Conservation (phyloP, 2,797 vertebrate genomes). For the Morelia viridis region DNA sequence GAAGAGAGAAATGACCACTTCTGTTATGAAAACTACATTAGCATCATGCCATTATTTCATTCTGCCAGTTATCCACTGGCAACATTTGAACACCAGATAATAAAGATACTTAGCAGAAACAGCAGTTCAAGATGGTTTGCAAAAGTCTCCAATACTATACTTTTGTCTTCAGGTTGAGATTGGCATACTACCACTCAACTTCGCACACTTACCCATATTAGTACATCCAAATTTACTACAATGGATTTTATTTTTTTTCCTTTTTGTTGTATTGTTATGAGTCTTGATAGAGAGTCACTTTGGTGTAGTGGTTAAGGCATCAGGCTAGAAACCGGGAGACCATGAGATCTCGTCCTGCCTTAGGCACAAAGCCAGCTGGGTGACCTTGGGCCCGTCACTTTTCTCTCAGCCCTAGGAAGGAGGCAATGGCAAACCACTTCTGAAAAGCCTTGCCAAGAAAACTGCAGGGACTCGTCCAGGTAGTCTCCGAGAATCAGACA, state of each 20-base stretch:
- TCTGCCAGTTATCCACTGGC: background rate
- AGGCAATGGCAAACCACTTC: too few relatives aligned
- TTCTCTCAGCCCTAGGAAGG: too few relatives aligned
- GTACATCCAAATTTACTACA: background rate
- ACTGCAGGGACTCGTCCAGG: too few relatives aligned
- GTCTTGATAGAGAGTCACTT: background rate
- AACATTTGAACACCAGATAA: background rate
- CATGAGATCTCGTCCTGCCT: too few relatives aligned
- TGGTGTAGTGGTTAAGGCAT: too few relatives aligned
- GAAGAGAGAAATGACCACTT: slow-evolving; percentile 49
- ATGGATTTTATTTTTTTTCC: background rate
- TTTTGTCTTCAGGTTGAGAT: background rate
- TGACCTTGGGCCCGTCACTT: too few relatives aligned
- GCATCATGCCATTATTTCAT: background rate
- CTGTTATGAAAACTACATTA: background rate
- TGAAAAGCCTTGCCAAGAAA: too few relatives aligned
- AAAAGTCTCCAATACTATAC: background rate
- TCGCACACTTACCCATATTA: background rate
- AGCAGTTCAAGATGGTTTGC: background rate
- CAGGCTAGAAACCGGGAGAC: too few relatives aligned
- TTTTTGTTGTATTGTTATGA: background rate
- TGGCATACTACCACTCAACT: background rate
- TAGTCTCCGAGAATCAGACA: too few relatives aligned
- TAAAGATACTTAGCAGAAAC: background rate
- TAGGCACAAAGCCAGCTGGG: too few relatives aligned